A percentile compares a stretch with the other conserved stretches of the same genome.
phyloP scores from a whole-genome alignment of 2,113 vertebrate species.

The Phrynosoma platyrhinos region DNA sequence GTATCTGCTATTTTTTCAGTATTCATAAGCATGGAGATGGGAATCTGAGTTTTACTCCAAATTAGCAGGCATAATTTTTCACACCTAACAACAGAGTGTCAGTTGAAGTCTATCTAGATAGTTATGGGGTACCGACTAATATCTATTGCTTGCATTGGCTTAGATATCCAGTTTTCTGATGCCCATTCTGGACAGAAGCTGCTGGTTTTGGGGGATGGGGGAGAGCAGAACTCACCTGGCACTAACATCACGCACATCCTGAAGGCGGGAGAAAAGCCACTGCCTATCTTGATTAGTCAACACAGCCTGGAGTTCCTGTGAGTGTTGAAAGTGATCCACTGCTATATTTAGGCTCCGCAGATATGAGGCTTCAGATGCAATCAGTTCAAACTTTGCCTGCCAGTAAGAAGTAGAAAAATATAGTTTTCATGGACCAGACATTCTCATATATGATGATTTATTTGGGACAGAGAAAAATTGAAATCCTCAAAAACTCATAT shows the following conservation, averaged over 20 bases:
- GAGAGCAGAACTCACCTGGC: constrained; percentile 79
- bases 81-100: no score
- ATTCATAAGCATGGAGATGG: constrained; percentile 14
- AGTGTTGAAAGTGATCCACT: constrained; percentile 92
- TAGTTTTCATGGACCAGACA: accelerated
- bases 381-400: constrained; percentile 94
- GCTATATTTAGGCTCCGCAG: constrained; percentile 92
- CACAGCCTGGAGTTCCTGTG: constrained; percentile 78
- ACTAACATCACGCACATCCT: constrained; percentile 90
- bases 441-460: accelerated
- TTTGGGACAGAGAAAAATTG: accelerated
- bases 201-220: neutral
- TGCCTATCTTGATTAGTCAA: constrained; percentile 90
- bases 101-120: no score
- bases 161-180: neutral
- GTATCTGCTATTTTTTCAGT: neutral
- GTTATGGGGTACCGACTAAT: neutral
- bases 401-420: neutral
- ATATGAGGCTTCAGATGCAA: constrained; percentile 95
- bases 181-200: neutral
- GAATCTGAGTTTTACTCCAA: constrained; percentile 2
- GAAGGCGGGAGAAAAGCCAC: constrained; percentile 95
- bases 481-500: accelerated
- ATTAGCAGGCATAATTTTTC: no score
- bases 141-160: neutral